A percentile compares a stretch with the other conserved stretches of the same genome.
phyloP scores from a whole-genome alignment of 2,113 vertebrate genomes.

The Perccottus glenii region DNA sequence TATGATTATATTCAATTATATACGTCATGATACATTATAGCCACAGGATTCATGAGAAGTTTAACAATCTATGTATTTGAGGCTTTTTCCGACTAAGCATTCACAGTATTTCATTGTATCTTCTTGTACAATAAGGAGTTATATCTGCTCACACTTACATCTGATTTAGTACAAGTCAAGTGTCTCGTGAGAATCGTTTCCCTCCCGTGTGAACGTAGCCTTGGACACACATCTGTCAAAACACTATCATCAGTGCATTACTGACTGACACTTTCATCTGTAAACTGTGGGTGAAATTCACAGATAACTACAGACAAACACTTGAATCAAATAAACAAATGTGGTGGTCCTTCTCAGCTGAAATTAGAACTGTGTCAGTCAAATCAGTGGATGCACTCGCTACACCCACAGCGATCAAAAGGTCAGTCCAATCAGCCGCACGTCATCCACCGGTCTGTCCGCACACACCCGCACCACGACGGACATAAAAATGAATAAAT shows the following conservation, averaged over 20 bases:
- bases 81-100: too few species aligned
- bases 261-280: background rate
- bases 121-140: background rate
- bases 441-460: constrained; percentile 18
- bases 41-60: too few species aligned
- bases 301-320: constrained; percentile 28
- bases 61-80: too few species aligned
- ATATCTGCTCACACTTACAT: too few species aligned
- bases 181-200: background rate
- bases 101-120: too few species aligned
- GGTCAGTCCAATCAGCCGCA: constrained; percentile 47
- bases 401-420: constrained; percentile 21
- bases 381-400: constrained; percentile 20
- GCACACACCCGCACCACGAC: constrained; percentile 40
- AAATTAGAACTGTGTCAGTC: constrained; percentile 35
- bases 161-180: too few species aligned
- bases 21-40: too few species aligned
- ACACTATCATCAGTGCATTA: background rate
- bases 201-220: background rate
- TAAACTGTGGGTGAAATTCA: constrained; percentile 4
- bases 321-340: constrained; percentile 45
- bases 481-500: constrained; percentile 79
- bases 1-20: too few species aligned
- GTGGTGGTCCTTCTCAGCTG: constrained; percentile 27
- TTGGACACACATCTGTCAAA: constrained; percentile 6